These are phyloP conservation scores for Chlorodrepanis virens DNA, from an alignment of 2,113 vertebrate genomes.

Conservation along the genomic window DNA sequence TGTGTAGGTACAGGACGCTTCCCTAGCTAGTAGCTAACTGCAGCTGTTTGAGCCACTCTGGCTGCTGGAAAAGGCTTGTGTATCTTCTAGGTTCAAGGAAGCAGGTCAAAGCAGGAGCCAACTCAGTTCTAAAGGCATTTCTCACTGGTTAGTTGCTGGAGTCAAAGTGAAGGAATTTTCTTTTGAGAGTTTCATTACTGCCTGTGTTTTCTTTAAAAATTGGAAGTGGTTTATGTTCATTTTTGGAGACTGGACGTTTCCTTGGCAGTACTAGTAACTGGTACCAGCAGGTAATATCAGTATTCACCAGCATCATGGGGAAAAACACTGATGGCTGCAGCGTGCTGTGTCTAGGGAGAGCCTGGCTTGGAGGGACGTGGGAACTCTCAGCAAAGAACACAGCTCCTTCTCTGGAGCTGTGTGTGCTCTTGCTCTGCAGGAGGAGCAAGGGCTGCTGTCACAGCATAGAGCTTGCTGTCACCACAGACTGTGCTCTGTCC, in stretches of 20 bases:
- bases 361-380: too few relatives aligned
- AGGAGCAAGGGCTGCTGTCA: neutral
- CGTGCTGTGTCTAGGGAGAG: neutral
- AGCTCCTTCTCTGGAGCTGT: neutral
- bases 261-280: neutral
- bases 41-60: neutral
- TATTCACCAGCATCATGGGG: too few relatives aligned
- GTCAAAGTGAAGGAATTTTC: neutral
- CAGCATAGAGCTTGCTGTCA: neutral
- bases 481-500: neutral
- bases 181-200: neutral
- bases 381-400: neutral
- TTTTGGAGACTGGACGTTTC: neutral
- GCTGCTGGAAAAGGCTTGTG: neutral
- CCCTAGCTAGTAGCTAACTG: neutral
- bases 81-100: neutral
- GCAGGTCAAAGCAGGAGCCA: neutral
- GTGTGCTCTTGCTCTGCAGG: neutral
- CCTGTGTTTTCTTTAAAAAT: neutral
- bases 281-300: neutral
- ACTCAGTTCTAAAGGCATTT: neutral
- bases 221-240: fast-evolving
- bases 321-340: neutral
- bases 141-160: neutral
- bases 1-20: neutral